Conservation (phyloP, 2,113 vertebrate species). For the Gobiocypris rarus region DNA sequence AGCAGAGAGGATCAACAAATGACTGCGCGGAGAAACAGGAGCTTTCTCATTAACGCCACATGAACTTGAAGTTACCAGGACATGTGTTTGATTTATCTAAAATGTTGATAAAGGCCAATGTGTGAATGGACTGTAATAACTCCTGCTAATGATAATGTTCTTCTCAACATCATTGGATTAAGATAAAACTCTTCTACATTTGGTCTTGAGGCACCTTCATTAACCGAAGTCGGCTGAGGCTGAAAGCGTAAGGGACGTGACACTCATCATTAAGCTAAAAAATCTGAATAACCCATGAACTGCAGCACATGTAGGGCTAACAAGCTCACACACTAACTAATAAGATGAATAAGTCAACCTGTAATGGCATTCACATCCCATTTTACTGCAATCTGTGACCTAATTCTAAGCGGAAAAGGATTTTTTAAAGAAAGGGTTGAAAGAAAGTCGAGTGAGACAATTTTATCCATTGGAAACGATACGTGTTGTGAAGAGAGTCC, state of each 20-base stretch:
- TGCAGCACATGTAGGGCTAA: background rate
- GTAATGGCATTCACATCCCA: background rate
- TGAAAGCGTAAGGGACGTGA: background rate
- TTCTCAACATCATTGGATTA: slow-evolving; percentile 31
- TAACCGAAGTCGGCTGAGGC: background rate
- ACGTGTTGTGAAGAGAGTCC: background rate
- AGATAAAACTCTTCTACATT: slow-evolving; percentile 27
- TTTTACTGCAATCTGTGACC: background rate
- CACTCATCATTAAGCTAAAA: slow-evolving; percentile 1
- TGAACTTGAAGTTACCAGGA: background rate
- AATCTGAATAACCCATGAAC: background rate
- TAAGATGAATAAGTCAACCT: background rate
- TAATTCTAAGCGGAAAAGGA: background rate
- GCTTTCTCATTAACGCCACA: slow-evolving; percentile 20
- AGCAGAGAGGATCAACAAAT: slow-evolving; percentile 60
- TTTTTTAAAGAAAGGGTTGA: background rate
- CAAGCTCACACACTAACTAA: slow-evolving; percentile 1
- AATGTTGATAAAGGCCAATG: slow-evolving; percentile 7
- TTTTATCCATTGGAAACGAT: background rate
- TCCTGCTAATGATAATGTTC: slow-evolving; percentile 28
- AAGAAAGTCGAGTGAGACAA: too few relatives aligned
- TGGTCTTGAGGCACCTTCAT: slow-evolving; percentile 21
- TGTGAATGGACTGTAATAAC: slow-evolving; percentile 36
- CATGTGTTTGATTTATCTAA: slow-evolving; percentile 28
- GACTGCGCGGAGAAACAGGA: slow-evolving; percentile 4